These are phyloP conservation scores for Drosophila bifasciata DNA, from an alignment of 1,140 invertebrate species.

Conservation along the genomic window DNA sequence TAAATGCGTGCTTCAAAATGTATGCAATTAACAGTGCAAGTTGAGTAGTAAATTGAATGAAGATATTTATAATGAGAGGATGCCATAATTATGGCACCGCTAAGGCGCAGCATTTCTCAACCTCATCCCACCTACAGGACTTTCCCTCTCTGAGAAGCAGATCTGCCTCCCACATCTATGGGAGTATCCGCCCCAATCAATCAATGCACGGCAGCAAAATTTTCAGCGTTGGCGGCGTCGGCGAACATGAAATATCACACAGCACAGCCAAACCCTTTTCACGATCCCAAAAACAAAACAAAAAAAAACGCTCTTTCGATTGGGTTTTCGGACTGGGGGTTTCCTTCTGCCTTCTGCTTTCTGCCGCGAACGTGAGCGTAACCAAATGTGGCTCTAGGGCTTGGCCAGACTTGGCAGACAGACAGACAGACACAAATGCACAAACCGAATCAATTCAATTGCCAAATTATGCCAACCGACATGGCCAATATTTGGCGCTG, in stretches of 20 bases:
- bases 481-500: conserved; percentile 68
- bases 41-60: no score
- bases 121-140: no score
- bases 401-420: conserved; percentile 52
- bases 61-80: no score
- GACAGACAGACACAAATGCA: conserved; percentile 11
- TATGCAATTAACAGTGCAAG: no score
- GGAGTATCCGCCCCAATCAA: conserved; percentile 50
- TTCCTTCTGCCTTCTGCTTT: conserved; percentile 55
- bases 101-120: no score
- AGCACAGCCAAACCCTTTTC: conserved; percentile 72
- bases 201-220: conserved; percentile 55
- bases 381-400: conserved; percentile 78
- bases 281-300: conserved; percentile 56
- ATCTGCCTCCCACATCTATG: no score
- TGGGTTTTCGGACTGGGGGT: conserved; percentile 2
- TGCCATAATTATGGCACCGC: no score
- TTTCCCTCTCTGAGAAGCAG: no score
- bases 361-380: conserved; percentile 75
- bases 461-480: conserved; percentile 77
- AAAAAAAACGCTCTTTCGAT: conserved; percentile 34
- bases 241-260: conserved; percentile 80
- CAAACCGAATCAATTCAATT: conserved; percentile 74
- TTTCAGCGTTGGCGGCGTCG: conserved; percentile 70
- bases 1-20: no score